Evolutionary conservation across 53 echinoderm and acorn worm genomes (phyloP), one percentile per base, ranked within the genome.

Genomic region (Temnopleurus reevesii): DNA sequence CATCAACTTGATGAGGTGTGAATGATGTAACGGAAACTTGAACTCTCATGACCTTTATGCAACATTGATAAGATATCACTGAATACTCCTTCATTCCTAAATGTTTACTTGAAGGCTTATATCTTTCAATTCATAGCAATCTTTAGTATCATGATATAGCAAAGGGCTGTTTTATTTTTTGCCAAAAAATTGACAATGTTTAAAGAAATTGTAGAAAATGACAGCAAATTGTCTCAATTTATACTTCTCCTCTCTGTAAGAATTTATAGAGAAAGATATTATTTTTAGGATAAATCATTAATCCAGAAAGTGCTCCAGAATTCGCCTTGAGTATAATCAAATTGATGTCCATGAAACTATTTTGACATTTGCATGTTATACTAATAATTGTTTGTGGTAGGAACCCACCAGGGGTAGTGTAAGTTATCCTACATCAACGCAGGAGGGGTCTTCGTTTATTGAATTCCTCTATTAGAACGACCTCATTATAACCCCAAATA

Each of bases 301-400:
- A n/a, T n/a, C n/a, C n/a, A n/a, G n/a, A n/a, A n/a, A n/a, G n/a
- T n/a, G n/a, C n/a, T n/a, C n/a, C n/a, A n/a, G n/a, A n/a, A n/a
- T n/a, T n/a, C 41, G 43, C 23, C 71, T 41, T 71, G n/a, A 71
- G 0, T 9, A 41, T 36, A 38, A 41, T 71, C 41, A 33, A 63
- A 25, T 33, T 63, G 63, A 63, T 33, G 63, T 63, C 12, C 34
- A 31, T 63, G 31, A 63, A 63, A n/a, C 41, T 71, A 71, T 71
- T 71, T 71, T 71, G 71, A 71, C 41, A 38, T 43, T 71, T 71
- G 7, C 41, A 71, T 71, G 71, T 71, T 71, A n/a, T 36, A 36
- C 41, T 10, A 21, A 38, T 71, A 38, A 38, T 71, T 41, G 30
- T 71, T 5, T 71, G 71, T 23, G 71, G 71, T 71, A 21, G n/a